These are phyloP conservation scores for Danaus melanippus DNA, from an alignment of 1,140 invertebrate genomes.

Conservation along the genomic window DNA sequence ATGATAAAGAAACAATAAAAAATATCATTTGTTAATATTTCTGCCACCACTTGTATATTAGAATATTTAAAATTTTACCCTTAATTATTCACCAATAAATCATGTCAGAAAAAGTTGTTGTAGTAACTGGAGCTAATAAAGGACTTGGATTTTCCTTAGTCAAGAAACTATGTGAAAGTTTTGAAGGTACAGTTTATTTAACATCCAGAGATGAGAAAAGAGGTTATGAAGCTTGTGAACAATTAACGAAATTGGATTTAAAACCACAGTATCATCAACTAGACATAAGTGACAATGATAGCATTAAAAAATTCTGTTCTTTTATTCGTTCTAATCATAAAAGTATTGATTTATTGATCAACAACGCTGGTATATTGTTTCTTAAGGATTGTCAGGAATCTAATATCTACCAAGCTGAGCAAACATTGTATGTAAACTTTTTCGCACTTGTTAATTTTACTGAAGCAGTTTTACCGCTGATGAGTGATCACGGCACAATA, in stretches of 20 bases:
- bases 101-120: conserved; percentile 36
- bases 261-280: conserved; percentile 78
- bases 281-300: conserved; percentile 76
- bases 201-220: conserved; percentile 75
- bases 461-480: conserved; percentile 77
- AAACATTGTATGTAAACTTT: conserved; percentile 80
- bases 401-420: conserved; percentile 78
- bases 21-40: no score
- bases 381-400: conserved; percentile 76
- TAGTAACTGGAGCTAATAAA: conserved; percentile 84
- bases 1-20: no score
- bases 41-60: no score
- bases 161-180: conserved; percentile 75
- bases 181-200: conserved; percentile 75
- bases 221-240: conserved; percentile 73
- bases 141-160: conserved; percentile 83
- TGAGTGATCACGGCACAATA: conserved; percentile 78
- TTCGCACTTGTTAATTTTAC: conserved; percentile 77
- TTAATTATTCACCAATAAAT: conserved; percentile 6
- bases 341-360: conserved; percentile 84
- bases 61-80: conserved; percentile 1
- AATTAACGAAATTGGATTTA: conserved; percentile 64
- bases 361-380: conserved; percentile 88
- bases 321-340: conserved; percentile 76
- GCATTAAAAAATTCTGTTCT: conserved; percentile 73